A percentile compares a stretch with the other conserved stretches of the same genome.
These are phyloP conservation scores for Etheostoma perlongum DNA, from an alignment of 2,797 vertebrate species.

Conservation along the genomic window DNA sequence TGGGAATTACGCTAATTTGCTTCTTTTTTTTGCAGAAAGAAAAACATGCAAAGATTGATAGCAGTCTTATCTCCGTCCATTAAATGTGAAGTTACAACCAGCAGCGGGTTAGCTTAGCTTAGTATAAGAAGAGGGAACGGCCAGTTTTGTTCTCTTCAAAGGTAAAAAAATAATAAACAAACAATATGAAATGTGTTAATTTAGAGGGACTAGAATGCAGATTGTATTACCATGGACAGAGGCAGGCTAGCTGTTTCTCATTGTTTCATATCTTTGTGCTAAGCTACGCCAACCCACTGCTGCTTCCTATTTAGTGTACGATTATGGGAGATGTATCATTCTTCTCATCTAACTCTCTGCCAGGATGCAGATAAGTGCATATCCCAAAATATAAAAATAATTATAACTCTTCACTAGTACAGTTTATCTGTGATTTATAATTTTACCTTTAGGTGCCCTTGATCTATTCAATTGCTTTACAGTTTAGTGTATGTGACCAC, in stretches of 20 bases:
- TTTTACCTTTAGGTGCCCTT: not conserved
- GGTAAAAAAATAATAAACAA: no score
- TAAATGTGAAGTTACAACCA: not conserved
- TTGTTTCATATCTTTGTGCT: not conserved
- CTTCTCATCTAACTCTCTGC: not conserved
- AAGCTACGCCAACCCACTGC: not conserved
- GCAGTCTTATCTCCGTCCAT: not conserved
- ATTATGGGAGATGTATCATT: not conserved
- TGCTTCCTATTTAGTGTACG: not conserved
- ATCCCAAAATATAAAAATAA: no score
- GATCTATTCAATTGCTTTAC: not conserved
- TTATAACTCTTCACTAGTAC: not conserved
- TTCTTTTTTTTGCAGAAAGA: not conserved
- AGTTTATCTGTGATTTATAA: slow-evolving; percentile 4
- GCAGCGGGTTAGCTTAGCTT: not conserved
- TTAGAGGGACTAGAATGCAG: not conserved
- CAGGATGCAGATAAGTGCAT: not conserved
- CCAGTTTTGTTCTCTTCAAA: not conserved
- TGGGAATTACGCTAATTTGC: not conserved
- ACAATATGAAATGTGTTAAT: no score
- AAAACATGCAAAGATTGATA: not conserved
- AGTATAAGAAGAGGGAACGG: not conserved
- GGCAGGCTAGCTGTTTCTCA: not conserved
- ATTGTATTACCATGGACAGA: not conserved
- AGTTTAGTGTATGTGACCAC: not conserved